Conservation (phyloP, 2,797 vertebrate species). For the Leptoclinus maculatus region DNA sequence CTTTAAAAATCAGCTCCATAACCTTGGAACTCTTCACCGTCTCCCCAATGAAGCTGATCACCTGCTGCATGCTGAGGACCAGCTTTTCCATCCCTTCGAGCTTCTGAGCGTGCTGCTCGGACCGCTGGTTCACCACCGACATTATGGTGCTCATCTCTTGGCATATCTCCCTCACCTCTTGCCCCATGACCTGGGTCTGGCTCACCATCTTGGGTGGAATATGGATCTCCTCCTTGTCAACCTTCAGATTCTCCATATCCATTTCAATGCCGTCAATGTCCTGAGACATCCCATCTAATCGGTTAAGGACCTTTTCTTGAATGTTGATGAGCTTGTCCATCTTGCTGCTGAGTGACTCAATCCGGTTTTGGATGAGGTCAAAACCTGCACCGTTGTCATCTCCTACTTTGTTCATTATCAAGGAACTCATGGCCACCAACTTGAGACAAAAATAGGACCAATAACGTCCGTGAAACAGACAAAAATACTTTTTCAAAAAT, state of each 20-base stretch:
- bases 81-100: slow-evolving; percentile 90
- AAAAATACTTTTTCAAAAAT: slow-evolving; percentile 56
- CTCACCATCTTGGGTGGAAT: slow-evolving; percentile 61
- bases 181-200: slow-evolving; percentile 68
- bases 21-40: slow-evolving; percentile 86
- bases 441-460: slow-evolving; percentile 49
- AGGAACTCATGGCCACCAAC: slow-evolving; percentile 76
- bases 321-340: slow-evolving; percentile 89
- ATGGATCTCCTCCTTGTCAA: slow-evolving; percentile 83
- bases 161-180: slow-evolving; percentile 86
- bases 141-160: slow-evolving; percentile 90
- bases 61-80: slow-evolving; percentile 89
- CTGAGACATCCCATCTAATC: slow-evolving; percentile 88
- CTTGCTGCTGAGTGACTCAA: slow-evolving; percentile 89
- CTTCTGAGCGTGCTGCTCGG: slow-evolving; percentile 88
- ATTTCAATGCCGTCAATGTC: slow-evolving; percentile 87
- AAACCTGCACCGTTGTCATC: slow-evolving; percentile 71
- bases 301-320: slow-evolving; percentile 88
- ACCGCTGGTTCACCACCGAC: slow-evolving; percentile 86
- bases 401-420: slow-evolving; percentile 69
- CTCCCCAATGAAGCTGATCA: slow-evolving; percentile 88
- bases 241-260: slow-evolving; percentile 86
- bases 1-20: slow-evolving; percentile 85
- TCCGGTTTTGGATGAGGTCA: slow-evolving; percentile 85
- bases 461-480: slow-evolving; percentile 54